Base-by-base conservation (phyloP, 1,140 invertebrate genomes). In the Leptonema lineaticorne region DNA sequence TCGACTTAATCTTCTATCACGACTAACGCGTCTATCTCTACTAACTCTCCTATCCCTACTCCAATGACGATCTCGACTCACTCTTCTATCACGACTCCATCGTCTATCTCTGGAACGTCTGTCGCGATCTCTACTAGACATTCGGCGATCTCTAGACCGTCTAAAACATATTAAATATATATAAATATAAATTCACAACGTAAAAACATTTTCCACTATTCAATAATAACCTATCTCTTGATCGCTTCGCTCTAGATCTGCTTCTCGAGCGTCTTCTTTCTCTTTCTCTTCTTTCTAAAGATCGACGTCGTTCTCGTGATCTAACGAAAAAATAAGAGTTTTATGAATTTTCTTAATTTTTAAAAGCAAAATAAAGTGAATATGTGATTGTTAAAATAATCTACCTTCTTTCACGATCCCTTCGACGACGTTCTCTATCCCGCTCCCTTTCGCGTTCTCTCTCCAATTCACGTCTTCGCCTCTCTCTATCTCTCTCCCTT, bases 241-340 rank as follows among this genome's bases (percentile, higher is more conserved):
- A 76, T 45, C 30, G 85, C 74, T 79, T 77, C 72, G 30, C 79
- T 77, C 78, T 83, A 77, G 75, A 77, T 68, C 72, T 85, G 73
- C 79, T 78, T 74, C 80, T 78, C 63, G 83, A 82, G 29, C 81
- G 79, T 67, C 77, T 80, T 50, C 79, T 78, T 64, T 83, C 79
- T 18, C 81, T 77, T 70, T 85, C 82, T 65, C 81, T 81, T 73
- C 79, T 77, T 74, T 82, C 81, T 45, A 85, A 79, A 45, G 86
- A 86, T 70, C 83, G 76, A 69, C 86, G 84, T 72, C 85, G 79
- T 76, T 82, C 81, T 64, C 80, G 77, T 46, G 81, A 82, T 75
- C 80, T 82, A 22, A 60, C 45, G 2, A 62, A 26, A 64, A 64
- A 64, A 20, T 5, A 50, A 50, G 8, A 28, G 20, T 16, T 20